Evolutionary conservation across 1,140 invertebrate species (phyloP).

Genomic region (Lordiphosa collinella): DNA sequence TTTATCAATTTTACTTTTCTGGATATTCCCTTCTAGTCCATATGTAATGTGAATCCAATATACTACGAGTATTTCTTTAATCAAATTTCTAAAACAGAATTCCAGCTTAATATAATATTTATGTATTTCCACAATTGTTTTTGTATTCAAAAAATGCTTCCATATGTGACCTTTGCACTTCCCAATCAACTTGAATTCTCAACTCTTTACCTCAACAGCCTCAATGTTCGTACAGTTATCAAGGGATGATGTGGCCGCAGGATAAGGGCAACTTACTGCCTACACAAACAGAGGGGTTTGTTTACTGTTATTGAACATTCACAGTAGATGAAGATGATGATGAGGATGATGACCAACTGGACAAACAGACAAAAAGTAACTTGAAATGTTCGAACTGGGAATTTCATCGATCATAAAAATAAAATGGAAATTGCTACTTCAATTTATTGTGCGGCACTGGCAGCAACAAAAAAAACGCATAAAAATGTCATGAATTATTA

Average conservation of each 20-base stretch:
- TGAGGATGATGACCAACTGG: constrained; percentile 41
- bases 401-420: constrained; percentile 73
- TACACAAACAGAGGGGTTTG: constrained; percentile 1
- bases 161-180: no score
- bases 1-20: no score
- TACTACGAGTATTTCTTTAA: no score
- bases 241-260: constrained; percentile 10
- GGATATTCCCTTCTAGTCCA: no score
- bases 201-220: constrained; percentile 3
- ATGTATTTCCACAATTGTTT: no score
- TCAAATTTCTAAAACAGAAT: no score
- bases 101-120: no score
- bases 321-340: constrained; percentile 24
- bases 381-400: constrained; percentile 66
- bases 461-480: constrained; percentile 29
- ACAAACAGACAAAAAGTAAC: constrained; percentile 14
- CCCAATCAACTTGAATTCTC: background rate
- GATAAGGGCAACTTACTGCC: background rate
- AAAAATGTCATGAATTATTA: constrained; percentile 73
- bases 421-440: constrained; percentile 64
- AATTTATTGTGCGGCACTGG: constrained; percentile 62
- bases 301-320: constrained; percentile 43
- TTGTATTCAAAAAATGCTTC: no score
- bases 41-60: no score
- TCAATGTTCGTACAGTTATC: background rate